Percentiles rank a stretch among this genome's conserved stretches.
phyloP scores from a whole-genome alignment of 2,113 vertebrate genomes.

The Shinisaurus crocodilurus region DNA sequence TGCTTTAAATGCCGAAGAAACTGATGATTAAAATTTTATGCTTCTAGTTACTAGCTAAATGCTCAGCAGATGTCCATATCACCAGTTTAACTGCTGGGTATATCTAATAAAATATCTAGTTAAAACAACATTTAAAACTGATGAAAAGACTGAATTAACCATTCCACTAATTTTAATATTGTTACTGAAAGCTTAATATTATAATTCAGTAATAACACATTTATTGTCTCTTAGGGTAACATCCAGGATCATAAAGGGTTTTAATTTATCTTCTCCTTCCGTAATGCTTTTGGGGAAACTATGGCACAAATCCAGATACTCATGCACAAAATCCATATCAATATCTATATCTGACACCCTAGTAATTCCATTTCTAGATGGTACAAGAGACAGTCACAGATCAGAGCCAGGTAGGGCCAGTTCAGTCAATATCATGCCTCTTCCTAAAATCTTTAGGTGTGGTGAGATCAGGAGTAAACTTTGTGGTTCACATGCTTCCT shows the following conservation, averaged over 20 bases:
- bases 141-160: slow-evolving; percentile 68
- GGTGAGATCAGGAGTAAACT: not conserved
- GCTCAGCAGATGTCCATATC: slow-evolving; percentile 77
- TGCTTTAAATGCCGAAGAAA: slow-evolving; percentile 82
- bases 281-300: slow-evolving; percentile 5
- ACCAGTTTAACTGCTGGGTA: slow-evolving; percentile 69
- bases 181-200: slow-evolving; percentile 53
- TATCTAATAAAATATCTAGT: slow-evolving; percentile 69
- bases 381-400: not conserved
- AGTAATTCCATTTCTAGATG: not conserved
- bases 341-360: not conserved
- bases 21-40: slow-evolving; percentile 81
- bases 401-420: not conserved
- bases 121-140: slow-evolving; percentile 68
- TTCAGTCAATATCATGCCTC: not conserved
- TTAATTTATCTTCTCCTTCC: slow-evolving; percentile 23
- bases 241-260: slow-evolving; percentile 18
- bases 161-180: slow-evolving; percentile 61
- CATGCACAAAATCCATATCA: not conserved
- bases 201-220: slow-evolving; percentile 53
- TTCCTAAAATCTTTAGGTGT: not conserved
- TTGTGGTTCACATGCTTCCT: not conserved
- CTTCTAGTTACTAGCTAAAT: slow-evolving; percentile 77
- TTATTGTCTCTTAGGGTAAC: slow-evolving; percentile 29
- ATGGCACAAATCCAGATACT: not conserved